phyloP scores from a whole-genome alignment of 2,888 invertebrate genomes.

The Auanema sp. region DNA sequence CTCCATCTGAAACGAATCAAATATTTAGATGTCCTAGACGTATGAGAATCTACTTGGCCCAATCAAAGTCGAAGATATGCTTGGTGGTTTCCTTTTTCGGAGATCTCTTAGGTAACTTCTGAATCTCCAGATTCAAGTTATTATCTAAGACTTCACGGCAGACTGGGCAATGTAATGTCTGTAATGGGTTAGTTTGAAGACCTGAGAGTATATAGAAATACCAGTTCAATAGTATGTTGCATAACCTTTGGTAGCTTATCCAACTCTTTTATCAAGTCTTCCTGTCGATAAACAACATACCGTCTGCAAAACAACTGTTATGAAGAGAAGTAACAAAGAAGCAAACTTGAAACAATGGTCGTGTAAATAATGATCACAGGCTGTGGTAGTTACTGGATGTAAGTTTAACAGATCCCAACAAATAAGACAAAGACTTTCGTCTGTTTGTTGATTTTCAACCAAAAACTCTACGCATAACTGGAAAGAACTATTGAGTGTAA shows the following conservation, averaged over 20 bases:
- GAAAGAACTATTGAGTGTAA: background rate
- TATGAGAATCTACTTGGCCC: conserved; percentile 2
- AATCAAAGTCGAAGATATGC: conserved; percentile 18
- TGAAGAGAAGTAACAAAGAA: background rate
- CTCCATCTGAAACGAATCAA: conserved; percentile 19
- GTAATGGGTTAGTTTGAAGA: background rate
- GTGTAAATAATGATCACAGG: conserved; percentile 30
- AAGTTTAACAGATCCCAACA: conserved; percentile 21
- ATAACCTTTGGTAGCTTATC: background rate
- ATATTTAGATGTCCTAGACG: background rate
- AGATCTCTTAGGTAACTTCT: background rate
- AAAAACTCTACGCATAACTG: conserved; percentile 27
- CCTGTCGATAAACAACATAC: background rate
- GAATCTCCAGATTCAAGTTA: conserved; percentile 20
- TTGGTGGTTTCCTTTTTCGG: no score
- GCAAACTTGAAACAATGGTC: conserved; percentile 14
- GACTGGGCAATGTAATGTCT: conserved; percentile 28
- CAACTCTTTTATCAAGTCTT: background rate
- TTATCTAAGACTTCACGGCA: conserved; percentile 23
- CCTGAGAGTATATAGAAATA: background rate
- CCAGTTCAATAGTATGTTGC: background rate
- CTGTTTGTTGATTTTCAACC: conserved; percentile 6
- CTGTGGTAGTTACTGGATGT: conserved; percentile 12
- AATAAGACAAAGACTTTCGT: conserved; percentile 22
- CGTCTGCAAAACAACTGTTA: background rate